phyloP scores from a whole-genome alignment of 2,113 vertebrate species.

The Donacobius atricapilla region DNA sequence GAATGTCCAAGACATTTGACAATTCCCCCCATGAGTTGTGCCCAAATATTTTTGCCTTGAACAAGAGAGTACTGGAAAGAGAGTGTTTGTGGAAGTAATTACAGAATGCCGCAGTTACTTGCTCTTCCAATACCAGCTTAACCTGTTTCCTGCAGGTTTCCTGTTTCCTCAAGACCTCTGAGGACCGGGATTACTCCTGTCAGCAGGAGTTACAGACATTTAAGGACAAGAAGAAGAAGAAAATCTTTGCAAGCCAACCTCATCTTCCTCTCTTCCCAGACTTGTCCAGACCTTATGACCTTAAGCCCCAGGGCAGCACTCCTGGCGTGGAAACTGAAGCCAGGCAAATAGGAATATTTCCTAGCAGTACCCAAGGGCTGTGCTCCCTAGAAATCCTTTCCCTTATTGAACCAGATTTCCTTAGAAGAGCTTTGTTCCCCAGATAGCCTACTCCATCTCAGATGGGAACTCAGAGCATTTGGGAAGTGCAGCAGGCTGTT shows the following conservation, averaged over 20 bases:
- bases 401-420: background rate
- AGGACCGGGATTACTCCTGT: background rate
- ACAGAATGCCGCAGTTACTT: background rate
- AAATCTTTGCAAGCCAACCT: background rate
- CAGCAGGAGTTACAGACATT: background rate
- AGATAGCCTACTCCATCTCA: background rate
- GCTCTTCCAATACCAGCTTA: background rate
- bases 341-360: background rate
- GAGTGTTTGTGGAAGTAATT: background rate
- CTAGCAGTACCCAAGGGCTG: background rate
- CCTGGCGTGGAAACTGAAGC: background rate
- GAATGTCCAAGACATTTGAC: background rate
- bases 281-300: background rate
- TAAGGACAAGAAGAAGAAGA: background rate
- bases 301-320: background rate
- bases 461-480: background rate
- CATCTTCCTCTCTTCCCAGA: background rate
- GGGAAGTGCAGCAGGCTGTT: background rate
- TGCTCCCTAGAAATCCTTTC: background rate
- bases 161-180: background rate
- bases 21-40: background rate
- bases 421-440: background rate
- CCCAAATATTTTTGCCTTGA: background rate
- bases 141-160: background rate
- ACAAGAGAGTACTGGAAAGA: background rate